These are phyloP conservation scores for Fopius arisanus DNA, from an alignment of 1,140 invertebrate genomes.

Conservation along the genomic window DNA sequence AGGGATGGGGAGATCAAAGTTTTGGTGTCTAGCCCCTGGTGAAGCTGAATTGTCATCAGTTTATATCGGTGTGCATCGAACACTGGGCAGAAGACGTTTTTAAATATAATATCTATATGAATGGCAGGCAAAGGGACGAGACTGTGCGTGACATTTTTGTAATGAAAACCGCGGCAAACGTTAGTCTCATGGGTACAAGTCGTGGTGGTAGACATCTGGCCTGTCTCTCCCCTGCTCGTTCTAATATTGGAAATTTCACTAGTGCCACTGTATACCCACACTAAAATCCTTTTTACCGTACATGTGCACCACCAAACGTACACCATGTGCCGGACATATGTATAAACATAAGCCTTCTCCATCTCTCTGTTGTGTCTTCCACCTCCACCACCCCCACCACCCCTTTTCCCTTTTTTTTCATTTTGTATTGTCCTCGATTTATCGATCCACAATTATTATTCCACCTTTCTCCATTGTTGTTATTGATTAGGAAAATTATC, in stretches of 20 bases:
- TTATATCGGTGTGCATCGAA: not conserved
- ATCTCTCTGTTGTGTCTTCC: not conserved
- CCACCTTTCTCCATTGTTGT: not conserved
- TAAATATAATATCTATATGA: not conserved
- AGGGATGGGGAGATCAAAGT: too few relatives aligned
- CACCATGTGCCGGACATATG: constrained; percentile 62
- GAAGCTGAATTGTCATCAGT: not conserved
- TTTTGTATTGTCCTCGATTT: not conserved
- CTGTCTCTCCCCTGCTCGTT: constrained; percentile 58
- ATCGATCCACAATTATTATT: constrained; percentile 42
- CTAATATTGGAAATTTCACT: constrained; percentile 63
- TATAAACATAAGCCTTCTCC: constrained; percentile 59
- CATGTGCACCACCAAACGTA: constrained; percentile 26
- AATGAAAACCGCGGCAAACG: constrained; percentile 56
- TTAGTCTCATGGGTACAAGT: constrained; percentile 37
- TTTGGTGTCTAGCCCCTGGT: too few relatives aligned
- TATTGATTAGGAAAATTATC: too few relatives aligned
- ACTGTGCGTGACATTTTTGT: constrained; percentile 62
- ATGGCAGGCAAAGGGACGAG: constrained; percentile 27
- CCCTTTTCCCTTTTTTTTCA: not conserved
- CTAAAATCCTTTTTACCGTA: not conserved
- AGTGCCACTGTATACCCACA: not conserved
- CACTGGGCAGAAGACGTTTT: constrained; percentile 19
- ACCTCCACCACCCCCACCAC: not conserved
- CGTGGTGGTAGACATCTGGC: constrained; percentile 58